A percentile compares a stretch with the other conserved stretches of the same genome.
phyloP scores from a whole-genome alignment of 2,888 invertebrate species.

The Taphrorychus bicolor region DNA sequence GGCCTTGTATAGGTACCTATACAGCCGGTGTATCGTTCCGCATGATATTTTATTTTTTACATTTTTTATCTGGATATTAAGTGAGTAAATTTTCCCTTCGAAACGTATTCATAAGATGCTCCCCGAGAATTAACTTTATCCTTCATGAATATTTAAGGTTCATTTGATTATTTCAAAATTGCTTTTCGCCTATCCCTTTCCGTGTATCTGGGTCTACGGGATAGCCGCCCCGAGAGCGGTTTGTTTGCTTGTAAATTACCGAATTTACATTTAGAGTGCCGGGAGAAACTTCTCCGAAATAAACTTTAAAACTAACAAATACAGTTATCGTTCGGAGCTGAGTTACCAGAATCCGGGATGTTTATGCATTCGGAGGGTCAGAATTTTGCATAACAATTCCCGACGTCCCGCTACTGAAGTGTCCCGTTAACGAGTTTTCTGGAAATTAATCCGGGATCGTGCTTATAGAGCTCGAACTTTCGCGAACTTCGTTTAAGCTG shows the following conservation, averaged over 20 bases:
- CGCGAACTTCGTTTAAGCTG: constrained; percentile 57
- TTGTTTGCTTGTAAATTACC: constrained; percentile 39
- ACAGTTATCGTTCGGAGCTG: constrained; percentile 11
- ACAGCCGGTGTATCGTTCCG: too few species aligned
- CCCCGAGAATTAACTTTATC: constrained; percentile 26
- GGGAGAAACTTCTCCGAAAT: constrained; percentile 57
- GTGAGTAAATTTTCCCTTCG: background rate
- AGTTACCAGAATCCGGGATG: constrained; percentile 2
- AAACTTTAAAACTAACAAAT: constrained; percentile 47
- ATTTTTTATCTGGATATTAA: too few species aligned
- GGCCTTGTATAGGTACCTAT: too few species aligned
- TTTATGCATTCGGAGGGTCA: background rate
- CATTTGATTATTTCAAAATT: constrained; percentile 38
- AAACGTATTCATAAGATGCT: constrained; percentile 4
- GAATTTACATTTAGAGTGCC: constrained; percentile 59
- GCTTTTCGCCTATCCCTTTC: constrained; percentile 35
- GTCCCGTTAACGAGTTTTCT: constrained; percentile 1
- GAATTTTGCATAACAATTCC: background rate
- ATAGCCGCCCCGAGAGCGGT: constrained; percentile 30
- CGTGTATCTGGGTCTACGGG: constrained; percentile 33
- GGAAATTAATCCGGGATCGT: constrained; percentile 5
- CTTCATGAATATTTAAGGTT: constrained; percentile 38
- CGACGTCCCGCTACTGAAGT: background rate
- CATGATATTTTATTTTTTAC: too few species aligned
- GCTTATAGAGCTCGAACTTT: constrained; percentile 52